Base-by-base conservation (phyloP, 2,888 invertebrate species). In the Antitype chi region DNA sequence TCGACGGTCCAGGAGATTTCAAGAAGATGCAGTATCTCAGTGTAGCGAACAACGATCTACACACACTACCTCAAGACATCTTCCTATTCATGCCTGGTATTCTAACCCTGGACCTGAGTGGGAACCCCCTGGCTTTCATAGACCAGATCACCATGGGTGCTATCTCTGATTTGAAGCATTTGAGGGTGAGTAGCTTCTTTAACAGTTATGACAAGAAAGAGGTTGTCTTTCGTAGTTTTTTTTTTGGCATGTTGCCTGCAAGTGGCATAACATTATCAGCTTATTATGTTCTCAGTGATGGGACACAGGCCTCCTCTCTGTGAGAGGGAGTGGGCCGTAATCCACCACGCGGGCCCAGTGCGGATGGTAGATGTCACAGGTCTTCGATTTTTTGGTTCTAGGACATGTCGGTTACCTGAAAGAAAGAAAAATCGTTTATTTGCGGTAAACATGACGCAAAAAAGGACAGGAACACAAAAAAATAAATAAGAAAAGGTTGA, bases 121-220 rank as follows among this genome's bases (percentile, higher is more conserved):
- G 97, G 25, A 99, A 99, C 94, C 98, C 98, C 0, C 95, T 99
- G 53, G 95, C 94, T 20, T 94, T 97, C 7, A 97, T 98, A 23
- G 98, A 98, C 90, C 93, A 96, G 17, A 94, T 95, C 6, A 97
- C 98, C 0, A 94, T 96, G 74, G 94, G 97, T 0, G 98, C 98
- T 0, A 95, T 98, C 25, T 96, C 97, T 0, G 97, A 97, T 70
- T 92, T 98, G 38, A 87, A 93, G 0, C 93, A 94, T 32, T 93
- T 98, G 53, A 97, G 97, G 96, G 98, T 98, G 90, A 84, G 88
- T 70, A 28, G 11, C 8, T 62, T n/a, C 20, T 47, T 28, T 49
- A 11, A 52, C 15, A 0, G 6, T 38, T 55, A 15, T 23, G 23
- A 25, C 25, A 15, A 23, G 4, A 47, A 25, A n/a, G 15, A 6